Conservation (phyloP, 2,888 invertebrate species). For the Megaustenia siamemsis region DNA sequence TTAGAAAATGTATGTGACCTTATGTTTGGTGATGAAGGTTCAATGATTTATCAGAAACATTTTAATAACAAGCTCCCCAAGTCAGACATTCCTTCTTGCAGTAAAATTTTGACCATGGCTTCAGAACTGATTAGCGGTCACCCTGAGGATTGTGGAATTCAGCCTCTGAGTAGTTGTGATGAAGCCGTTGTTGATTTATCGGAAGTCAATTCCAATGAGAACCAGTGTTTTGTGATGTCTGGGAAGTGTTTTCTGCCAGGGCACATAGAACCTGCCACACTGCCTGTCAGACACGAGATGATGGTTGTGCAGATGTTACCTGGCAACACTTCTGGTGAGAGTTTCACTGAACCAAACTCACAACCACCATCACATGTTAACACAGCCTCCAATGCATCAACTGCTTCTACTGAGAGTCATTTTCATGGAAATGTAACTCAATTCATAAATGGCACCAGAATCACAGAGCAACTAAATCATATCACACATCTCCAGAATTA, state of each 20-base stretch:
- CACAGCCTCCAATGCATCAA: not conserved
- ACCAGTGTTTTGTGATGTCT: constrained; percentile 34
- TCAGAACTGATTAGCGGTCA: not conserved
- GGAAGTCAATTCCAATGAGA: not conserved
- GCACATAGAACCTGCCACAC: constrained; percentile 34
- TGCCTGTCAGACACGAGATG: constrained; percentile 56
- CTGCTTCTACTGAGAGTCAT: not conserved
- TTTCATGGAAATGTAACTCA: not conserved
- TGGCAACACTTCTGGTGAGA: not conserved
- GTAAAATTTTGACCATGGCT: not conserved
- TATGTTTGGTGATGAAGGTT: not conserved
- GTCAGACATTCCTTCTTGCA: not conserved
- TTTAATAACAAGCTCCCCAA: not conserved
- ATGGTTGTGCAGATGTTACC: constrained; percentile 36
- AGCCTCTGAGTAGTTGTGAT: not conserved
- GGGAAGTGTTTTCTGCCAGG: constrained; percentile 53
- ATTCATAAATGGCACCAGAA: not conserved
- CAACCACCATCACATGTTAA: not conserved
- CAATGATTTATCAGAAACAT: not conserved
- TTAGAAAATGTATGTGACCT: constrained; percentile 50
- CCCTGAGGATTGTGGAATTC: not conserved
- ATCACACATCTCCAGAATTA: not conserved
- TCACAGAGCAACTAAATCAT: not conserved
- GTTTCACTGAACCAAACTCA: not conserved
- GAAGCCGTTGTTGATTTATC: not conserved